Percentiles rank a stretch among this genome's conserved stretches.
Evolutionary conservation across 2,113 vertebrate species (phyloP).

Genomic region (Fregetta grallaria): DNA sequence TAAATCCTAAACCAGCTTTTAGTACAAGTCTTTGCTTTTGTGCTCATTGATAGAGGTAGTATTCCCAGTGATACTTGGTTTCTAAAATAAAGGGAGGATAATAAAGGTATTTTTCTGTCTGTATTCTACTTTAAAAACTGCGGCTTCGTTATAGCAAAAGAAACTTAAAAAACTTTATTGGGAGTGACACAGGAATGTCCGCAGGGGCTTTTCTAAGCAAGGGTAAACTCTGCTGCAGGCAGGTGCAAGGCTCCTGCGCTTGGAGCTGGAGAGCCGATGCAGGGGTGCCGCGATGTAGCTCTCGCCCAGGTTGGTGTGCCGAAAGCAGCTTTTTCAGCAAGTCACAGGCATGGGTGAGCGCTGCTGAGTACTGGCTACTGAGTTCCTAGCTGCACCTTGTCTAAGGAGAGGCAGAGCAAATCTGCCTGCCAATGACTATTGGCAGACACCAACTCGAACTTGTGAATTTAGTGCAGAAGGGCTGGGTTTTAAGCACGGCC

Average conservation of each 20-base stretch:
- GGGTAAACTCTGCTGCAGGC: no score
- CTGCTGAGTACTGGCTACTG: background rate
- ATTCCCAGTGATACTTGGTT: background rate
- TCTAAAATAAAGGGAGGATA: background rate
- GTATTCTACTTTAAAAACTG: background rate
- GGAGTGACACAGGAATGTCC: background rate
- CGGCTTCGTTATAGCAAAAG: background rate
- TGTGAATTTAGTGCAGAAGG: background rate
- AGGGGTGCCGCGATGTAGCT: accelerated
- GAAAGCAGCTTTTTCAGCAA: accelerated
- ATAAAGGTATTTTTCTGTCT: background rate
- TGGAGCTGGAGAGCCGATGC: background rate
- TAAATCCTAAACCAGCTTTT: background rate
- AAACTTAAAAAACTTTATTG: background rate
- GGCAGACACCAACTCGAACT: background rate
- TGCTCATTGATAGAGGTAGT: background rate
- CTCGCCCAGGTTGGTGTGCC: accelerated
- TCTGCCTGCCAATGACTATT: background rate
- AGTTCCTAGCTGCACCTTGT: no score
- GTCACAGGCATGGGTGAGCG: accelerated
- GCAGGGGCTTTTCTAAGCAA: background rate
- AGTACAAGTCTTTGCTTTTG: background rate
- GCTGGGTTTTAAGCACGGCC: background rate
- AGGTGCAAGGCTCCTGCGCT: background rate
- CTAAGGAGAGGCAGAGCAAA: background rate